Evolutionary conservation across 2,113 vertebrate genomes (phyloP).

Genomic region (Spilogale gracilis): DNA sequence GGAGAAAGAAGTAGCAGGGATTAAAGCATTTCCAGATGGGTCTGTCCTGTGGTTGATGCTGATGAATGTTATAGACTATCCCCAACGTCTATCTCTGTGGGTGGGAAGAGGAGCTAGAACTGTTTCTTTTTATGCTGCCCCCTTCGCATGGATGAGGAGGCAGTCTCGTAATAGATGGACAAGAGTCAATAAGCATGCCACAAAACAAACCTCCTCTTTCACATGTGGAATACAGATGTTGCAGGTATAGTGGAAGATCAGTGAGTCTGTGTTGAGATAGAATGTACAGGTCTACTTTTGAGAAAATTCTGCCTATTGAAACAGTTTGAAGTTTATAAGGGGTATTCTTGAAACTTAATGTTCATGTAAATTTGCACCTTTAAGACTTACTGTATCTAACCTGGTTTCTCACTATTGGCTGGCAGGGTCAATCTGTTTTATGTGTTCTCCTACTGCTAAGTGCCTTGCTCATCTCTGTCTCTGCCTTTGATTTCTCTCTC

Average conservation of each 20-base stretch:
- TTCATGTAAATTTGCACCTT: neutral
- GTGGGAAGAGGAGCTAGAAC: neutral
- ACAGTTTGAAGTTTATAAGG: neutral
- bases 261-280: neutral
- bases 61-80: neutral
- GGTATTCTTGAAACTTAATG: neutral
- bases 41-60: neutral
- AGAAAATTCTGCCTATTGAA: neutral
- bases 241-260: neutral
- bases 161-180: neutral
- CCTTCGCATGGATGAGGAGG: neutral
- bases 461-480: neutral
- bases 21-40: neutral
- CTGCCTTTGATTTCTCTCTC: neutral
- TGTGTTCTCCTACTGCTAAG: neutral
- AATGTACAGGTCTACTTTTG: neutral
- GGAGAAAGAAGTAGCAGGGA: neutral
- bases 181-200: neutral
- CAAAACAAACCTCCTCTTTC: neutral
- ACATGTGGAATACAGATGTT: neutral
- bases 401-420: neutral
- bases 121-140: neutral
- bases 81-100: neutral
- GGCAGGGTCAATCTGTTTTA: neutral
- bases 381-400: neutral